These are phyloP conservation scores for Notarius quadriscutis DNA, from an alignment of 2,113 vertebrate species.

Conservation along the genomic window DNA sequence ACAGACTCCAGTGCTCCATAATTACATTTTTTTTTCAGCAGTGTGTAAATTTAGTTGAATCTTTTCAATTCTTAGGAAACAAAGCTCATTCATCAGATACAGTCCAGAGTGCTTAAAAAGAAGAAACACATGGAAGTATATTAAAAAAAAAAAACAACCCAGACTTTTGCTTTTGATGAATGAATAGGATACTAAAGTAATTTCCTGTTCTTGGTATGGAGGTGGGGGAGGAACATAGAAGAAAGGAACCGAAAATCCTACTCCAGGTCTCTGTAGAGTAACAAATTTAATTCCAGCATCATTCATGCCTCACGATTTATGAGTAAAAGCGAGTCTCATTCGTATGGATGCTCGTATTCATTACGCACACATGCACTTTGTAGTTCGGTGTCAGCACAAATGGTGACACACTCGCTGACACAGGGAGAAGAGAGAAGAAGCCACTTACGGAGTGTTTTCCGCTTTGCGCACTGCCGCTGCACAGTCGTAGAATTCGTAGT, in stretches of 20 bases:
- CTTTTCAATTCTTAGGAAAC: constrained; percentile 65
- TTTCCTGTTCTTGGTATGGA: constrained; percentile 66
- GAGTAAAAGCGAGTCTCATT: constrained; percentile 63
- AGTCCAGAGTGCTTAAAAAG: constrained; percentile 59
- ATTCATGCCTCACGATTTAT: constrained; percentile 72
- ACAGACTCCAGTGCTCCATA: not conserved
- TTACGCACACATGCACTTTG: constrained; percentile 35
- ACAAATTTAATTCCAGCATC: constrained; percentile 62
- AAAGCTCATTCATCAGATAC: constrained; percentile 73
- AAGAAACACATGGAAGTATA: constrained; percentile 8
- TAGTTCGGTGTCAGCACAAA: constrained; percentile 41
- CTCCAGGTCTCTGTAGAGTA: constrained; percentile 49
- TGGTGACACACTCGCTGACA: constrained; percentile 29
- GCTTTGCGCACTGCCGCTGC: constrained; percentile 73
- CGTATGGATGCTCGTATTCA: constrained; percentile 47
- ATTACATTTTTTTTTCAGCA: constrained; percentile 39
- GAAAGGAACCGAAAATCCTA: constrained; percentile 57
- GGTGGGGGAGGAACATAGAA: constrained; percentile 41
- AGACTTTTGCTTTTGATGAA: constrained; percentile 74
- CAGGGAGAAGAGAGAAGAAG: not conserved
- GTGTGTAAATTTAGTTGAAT: constrained; percentile 62
- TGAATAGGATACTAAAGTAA: constrained; percentile 76
- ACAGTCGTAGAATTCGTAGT: constrained; percentile 92
- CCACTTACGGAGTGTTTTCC: constrained; percentile 88
- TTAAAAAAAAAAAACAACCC: constrained; percentile 30